These are phyloP conservation scores for Typhlomys cinereus DNA, from an alignment of 2,113 vertebrate species.

Conservation along the genomic window DNA sequence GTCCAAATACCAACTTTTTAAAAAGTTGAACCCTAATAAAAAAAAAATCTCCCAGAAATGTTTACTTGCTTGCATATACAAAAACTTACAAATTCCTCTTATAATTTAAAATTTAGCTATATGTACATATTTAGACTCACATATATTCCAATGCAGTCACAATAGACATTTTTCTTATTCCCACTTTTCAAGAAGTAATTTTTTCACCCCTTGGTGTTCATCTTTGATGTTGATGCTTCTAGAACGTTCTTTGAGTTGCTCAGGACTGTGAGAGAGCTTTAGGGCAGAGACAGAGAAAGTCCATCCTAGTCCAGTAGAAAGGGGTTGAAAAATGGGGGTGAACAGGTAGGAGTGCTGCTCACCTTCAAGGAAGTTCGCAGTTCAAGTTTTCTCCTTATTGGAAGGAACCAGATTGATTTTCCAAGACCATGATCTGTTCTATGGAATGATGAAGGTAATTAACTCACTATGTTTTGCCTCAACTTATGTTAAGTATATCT, in stretches of 20 bases:
- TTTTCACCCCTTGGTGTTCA: constrained; percentile 16
- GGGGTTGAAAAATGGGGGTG: not conserved
- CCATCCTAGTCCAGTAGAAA: not conserved
- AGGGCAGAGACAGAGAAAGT: not conserved
- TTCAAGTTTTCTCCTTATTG: not conserved
- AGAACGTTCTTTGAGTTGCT: not conserved
- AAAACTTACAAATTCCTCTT: constrained; percentile 22
- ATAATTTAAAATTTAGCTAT: not conserved
- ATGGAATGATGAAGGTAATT: constrained; percentile 22
- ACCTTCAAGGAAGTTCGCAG: not conserved
- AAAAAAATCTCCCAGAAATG: constrained; percentile 7
- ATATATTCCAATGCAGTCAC: constrained; percentile 36
- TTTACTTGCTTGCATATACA: constrained; percentile 11
- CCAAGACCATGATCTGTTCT: not conserved
- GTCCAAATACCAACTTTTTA: not conserved
- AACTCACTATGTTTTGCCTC: constrained; percentile 12
- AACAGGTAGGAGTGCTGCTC: not conserved
- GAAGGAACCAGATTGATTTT: constrained; percentile 7
- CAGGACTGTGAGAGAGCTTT: not conserved
- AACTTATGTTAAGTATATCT: constrained; percentile 34
- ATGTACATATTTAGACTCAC: constrained; percentile 16
- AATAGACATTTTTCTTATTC: not conserved
- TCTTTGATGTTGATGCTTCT: constrained; percentile 16
- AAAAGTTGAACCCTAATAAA: not conserved
- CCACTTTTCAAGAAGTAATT: constrained; percentile 30